Evolutionary conservation across 2,113 vertebrate genomes (phyloP).

Genomic region (Mionectes macconnelli): DNA sequence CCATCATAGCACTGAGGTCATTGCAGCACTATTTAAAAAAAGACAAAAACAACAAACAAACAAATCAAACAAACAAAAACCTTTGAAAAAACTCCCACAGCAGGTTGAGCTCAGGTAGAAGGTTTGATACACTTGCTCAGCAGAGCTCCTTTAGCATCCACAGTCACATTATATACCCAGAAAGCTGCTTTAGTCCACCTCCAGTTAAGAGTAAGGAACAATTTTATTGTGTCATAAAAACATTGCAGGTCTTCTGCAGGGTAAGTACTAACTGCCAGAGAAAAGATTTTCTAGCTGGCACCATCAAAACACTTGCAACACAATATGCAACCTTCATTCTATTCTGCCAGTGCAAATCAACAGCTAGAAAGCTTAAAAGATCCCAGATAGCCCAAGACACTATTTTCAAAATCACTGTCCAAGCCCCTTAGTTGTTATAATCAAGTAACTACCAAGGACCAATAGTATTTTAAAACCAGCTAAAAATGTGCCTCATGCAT

Average conservation of each 20-base stretch:
- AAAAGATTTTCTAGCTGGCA: background rate
- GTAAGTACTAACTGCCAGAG: background rate
- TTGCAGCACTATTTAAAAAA: background rate
- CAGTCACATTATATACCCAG: background rate
- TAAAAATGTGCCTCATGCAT: background rate
- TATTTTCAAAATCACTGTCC: background rate
- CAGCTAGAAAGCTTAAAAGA: background rate
- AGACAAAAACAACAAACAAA: background rate
- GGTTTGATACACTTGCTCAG: background rate
- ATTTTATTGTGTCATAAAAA: background rate
- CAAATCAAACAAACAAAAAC: too few species aligned
- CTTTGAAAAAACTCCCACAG: background rate
- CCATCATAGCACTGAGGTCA: background rate
- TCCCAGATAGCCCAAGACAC: background rate
- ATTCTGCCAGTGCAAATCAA: background rate
- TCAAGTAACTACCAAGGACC: background rate
- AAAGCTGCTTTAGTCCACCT: background rate
- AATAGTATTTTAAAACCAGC: background rate
- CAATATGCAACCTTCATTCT: background rate
- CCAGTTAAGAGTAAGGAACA: background rate
- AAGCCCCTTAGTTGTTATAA: background rate
- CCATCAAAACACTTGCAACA: background rate
- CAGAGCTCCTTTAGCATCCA: background rate
- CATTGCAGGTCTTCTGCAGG: background rate
- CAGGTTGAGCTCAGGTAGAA: background rate